phyloP scores from a whole-genome alignment of 2,113 vertebrate genomes.

The Mus pahari region DNA sequence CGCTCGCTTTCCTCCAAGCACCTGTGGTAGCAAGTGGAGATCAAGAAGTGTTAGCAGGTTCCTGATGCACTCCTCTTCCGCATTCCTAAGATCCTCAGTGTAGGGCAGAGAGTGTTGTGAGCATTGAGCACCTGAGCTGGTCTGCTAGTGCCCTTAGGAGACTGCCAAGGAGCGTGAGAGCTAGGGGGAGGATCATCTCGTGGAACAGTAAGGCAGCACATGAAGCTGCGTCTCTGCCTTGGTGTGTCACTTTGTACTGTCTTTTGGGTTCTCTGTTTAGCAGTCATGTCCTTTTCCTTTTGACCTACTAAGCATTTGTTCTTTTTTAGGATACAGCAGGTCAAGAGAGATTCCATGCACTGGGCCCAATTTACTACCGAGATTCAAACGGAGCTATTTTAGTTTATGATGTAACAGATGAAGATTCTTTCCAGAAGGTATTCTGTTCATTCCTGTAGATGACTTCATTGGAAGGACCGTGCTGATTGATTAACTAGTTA shows the following conservation, averaged over 20 bases:
- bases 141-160: background rate
- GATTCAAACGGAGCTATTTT: slow-evolving; percentile 99
- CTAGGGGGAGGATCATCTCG: background rate
- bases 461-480: slow-evolving; percentile 18
- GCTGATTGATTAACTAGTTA: background rate
- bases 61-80: background rate
- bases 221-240: background rate
- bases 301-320: slow-evolving; percentile 63
- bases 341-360: slow-evolving; percentile 97
- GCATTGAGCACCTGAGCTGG: background rate
- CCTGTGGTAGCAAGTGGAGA: background rate
- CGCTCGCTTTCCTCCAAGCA: background rate
- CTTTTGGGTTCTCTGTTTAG: slow-evolving; percentile 37
- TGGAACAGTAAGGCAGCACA: slow-evolving; percentile 22
- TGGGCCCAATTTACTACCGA: slow-evolving; percentile 99
- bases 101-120: background rate
- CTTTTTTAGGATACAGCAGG: slow-evolving; percentile 96
- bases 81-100: background rate
- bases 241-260: slow-evolving; percentile 5
- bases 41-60: background rate
- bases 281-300: slow-evolving; percentile 33
- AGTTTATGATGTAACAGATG: slow-evolving; percentile 98
- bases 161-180: background rate
- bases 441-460: slow-evolving; percentile 29
- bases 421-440: slow-evolving; percentile 99